These are phyloP conservation scores for Heliconius hortense DNA, from an alignment of 2,888 invertebrate species.

Conservation along the genomic window DNA sequence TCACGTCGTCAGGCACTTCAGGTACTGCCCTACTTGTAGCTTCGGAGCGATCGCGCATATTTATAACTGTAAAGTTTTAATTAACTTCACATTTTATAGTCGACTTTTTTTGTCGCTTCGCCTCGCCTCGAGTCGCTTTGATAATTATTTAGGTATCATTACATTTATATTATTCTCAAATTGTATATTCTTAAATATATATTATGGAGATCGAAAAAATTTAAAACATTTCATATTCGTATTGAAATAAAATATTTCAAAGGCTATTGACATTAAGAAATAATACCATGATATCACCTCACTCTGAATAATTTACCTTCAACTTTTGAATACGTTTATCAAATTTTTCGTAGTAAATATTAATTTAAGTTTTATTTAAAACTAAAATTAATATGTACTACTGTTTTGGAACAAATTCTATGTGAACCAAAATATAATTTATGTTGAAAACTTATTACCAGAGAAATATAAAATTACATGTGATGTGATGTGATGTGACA, in stretches of 20 bases:
- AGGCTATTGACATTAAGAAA: slow-evolving; percentile 6
- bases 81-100: not conserved
- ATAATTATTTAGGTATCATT: not conserved
- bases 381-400: no score
- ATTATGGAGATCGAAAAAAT: not conserved
- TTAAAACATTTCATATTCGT: not conserved
- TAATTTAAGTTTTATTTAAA: no score
- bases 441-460: no score
- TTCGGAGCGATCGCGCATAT: not conserved
- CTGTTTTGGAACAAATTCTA: no score
- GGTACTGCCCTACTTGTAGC: slow-evolving; percentile 49
- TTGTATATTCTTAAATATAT: not conserved
- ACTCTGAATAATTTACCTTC: slow-evolving; percentile 21
- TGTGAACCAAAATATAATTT: no score
- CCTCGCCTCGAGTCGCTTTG: not conserved
- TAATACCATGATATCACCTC: slow-evolving; percentile 17
- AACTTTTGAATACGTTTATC: not conserved
- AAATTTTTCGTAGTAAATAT: not conserved
- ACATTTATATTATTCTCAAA: not conserved
- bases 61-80: not conserved
- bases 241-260: slow-evolving; percentile 6
- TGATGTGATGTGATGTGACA: no score
- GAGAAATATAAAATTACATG: no score
- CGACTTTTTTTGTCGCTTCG: not conserved
- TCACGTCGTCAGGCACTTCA: slow-evolving; percentile 76